Evolutionary conservation across 2,888 invertebrate species (phyloP).

Genomic region (Orthosia gothica): DNA sequence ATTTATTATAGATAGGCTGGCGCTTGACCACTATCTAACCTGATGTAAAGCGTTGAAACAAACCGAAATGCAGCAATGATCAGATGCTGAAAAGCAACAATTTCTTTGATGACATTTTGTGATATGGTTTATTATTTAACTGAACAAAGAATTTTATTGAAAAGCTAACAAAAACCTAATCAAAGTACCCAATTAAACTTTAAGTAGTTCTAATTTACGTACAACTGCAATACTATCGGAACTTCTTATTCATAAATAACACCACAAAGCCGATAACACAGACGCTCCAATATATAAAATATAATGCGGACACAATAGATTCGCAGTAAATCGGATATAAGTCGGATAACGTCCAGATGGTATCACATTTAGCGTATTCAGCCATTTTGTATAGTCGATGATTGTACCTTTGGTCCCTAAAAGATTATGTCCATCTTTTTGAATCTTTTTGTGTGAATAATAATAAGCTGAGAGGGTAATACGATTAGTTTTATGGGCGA

Average conservation of each 20-base stretch:
- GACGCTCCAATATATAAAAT: conserved; percentile 28
- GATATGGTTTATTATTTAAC: too few species aligned
- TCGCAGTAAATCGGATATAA: conserved; percentile 50
- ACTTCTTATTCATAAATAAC: neutral
- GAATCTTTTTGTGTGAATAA: conserved; percentile 27
- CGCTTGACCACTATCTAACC: too few species aligned
- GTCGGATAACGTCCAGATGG: conserved; percentile 37
- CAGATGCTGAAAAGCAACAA: too few species aligned
- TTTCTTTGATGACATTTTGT: too few species aligned
- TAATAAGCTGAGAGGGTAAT: conserved; percentile 25
- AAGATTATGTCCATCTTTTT: conserved; percentile 39
- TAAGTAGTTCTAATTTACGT: neutral
- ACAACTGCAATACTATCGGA: neutral
- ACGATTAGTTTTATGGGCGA: neutral
- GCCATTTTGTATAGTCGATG: conserved; percentile 49
- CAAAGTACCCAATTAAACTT: too few species aligned
- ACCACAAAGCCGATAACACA: conserved; percentile 33
- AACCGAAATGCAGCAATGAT: too few species aligned
- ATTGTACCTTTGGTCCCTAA: conserved; percentile 33
- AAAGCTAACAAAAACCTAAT: too few species aligned
- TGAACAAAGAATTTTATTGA: too few species aligned
- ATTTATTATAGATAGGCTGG: too few species aligned
- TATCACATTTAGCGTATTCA: conserved; percentile 61
- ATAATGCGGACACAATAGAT: conserved; percentile 47
- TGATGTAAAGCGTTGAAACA: too few species aligned